A percentile compares a stretch with the other conserved stretches of the same genome.
Conservation (phyloP, 2,888 invertebrate species). For the Emmelina monodactyla region DNA sequence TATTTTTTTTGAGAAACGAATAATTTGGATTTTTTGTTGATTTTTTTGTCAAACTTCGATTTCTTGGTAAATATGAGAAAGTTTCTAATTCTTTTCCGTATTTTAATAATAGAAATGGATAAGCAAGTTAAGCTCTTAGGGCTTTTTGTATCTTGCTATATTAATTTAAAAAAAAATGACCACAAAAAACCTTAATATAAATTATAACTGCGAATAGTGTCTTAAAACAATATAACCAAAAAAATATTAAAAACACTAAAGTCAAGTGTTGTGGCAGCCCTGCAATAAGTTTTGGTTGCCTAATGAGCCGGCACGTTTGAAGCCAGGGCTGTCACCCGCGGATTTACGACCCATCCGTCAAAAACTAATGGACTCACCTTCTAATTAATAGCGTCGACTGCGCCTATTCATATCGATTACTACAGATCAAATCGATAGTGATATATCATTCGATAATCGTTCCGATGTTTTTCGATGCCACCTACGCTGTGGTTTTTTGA, state of each 20-base stretch:
- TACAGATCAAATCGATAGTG: slow-evolving; percentile 19
- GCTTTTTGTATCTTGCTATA: no score
- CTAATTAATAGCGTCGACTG: slow-evolving; percentile 12
- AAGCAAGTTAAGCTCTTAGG: no score
- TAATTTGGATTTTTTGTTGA: no score
- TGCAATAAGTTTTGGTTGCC: slow-evolving; percentile 20
- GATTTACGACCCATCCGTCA: slow-evolving; percentile 37
- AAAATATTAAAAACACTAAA: no score
- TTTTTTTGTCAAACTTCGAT: no score
- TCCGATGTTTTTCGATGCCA: not conserved
- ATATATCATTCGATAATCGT: slow-evolving; percentile 9
- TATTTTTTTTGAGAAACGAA: no score
- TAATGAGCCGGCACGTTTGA: slow-evolving; percentile 42
- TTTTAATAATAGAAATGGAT: no score
- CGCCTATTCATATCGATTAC: slow-evolving; percentile 1
- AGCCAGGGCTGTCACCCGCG: slow-evolving; percentile 29
- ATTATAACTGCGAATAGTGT: no score
- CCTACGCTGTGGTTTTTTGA: not conserved
- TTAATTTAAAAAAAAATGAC: no score
- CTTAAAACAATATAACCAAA: not conserved
- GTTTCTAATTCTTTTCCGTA: no score
- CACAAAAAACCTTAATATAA: no score
- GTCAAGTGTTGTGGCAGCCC: slow-evolving; percentile 10
- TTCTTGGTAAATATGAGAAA: no score
- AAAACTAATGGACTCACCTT: slow-evolving; percentile 26